Evolutionary conservation across 1,140 invertebrate species (phyloP), one percentile per base, ranked within the genome.

Genomic region (Bombus huntii): DNA sequence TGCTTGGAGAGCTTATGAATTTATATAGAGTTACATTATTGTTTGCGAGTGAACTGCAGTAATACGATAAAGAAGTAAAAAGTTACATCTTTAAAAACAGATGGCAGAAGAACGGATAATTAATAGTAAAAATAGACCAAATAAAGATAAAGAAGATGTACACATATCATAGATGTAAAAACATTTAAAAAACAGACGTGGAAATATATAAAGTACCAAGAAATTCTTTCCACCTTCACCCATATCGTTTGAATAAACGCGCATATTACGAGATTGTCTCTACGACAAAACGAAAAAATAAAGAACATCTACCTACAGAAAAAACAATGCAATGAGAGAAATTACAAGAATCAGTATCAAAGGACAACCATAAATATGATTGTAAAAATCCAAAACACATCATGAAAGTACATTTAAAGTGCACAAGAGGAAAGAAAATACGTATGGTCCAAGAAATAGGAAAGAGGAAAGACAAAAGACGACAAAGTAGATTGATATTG

Each of bases 401-500:
- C 10, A 8, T 22, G 6, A 53, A 53, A 2, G 47, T 22, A 22
- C 6, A 22, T 53, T 53, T 53, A 22, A 53, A 53, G 47, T 22
- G 18, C 18, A 53, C 18, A 22, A 18, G 18, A 22, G 47, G 8
- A 53, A 53, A 53, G 47, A 8, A 53, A 53, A 53, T 53, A 53
- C 8, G 47, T 22, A 53, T 53, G 47, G 18, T 8, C 18, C 18
- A 22, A 53, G 47, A 53, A 53, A 53, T 53, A 53, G 5, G 1
- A 22, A n/a, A n/a, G 28, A 62, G 1, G 28, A 62, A 4, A n/a
- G 22, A 10, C 57, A 28, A 25, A 28, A 59, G 57, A 25, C 0
- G 25, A 59, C 25, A 59, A 28, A 28, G 10, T 28, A 28, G 72
- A 31, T 75, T 80, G 68, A 71, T 62, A 81, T 90, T 89, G 82